Conservation (phyloP, 1,140 invertebrate genomes). For the Cydia splendana region DNA sequence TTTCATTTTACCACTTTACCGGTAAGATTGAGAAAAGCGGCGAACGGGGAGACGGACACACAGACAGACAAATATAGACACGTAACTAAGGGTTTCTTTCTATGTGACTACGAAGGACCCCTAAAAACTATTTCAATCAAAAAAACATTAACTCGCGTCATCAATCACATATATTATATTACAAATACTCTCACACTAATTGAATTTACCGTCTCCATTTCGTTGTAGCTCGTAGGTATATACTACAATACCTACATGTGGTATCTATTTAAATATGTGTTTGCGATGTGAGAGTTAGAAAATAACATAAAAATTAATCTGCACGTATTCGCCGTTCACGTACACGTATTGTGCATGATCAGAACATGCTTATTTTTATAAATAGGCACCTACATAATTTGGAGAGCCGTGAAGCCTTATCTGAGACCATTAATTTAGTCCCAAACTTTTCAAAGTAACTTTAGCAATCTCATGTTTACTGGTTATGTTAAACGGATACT, state of each 20-base stretch:
- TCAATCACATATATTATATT: no score
- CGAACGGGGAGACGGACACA: no score
- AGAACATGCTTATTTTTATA: background rate
- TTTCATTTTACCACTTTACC: no score
- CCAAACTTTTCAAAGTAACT: background rate
- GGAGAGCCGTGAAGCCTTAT: background rate
- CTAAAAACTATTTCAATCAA: no score
- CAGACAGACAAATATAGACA: no score
- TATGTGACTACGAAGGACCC: no score
- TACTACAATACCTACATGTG: background rate
- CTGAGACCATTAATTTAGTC: background rate
- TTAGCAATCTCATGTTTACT: background rate
- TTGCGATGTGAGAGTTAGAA: background rate
- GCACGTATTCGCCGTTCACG: background rate
- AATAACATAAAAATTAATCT: background rate
- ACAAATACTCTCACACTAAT: no score
- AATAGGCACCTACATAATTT: background rate
- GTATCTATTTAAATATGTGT: background rate
- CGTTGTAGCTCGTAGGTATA: background rate
- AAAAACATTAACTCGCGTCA: no score
- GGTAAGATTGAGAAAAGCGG: no score
- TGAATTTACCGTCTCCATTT: background rate
- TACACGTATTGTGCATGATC: background rate
- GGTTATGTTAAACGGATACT: background rate
- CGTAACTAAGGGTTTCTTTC: no score